Evolutionary conservation across 37 sponge, comb jelly and placozoan species (phyloP).

Genomic region (Ephydatia muelleri): DNA sequence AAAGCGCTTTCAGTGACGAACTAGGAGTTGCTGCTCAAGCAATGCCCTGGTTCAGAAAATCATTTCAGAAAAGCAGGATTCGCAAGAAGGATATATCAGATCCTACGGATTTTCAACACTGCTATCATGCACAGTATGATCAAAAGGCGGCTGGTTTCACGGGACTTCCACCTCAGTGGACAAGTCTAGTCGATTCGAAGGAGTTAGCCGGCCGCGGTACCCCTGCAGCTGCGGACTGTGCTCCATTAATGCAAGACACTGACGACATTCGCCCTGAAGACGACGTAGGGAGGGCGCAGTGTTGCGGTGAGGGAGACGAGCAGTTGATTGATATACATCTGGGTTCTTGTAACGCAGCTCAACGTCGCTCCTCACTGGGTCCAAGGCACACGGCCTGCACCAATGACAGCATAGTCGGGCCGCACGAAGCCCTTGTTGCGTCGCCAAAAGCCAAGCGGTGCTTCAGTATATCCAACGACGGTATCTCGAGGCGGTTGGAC

Average conservation of each 20-base stretch:
- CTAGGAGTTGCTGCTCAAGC: not conserved
- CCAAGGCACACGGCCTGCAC: not conserved
- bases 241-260: not conserved
- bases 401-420: not conserved
- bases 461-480: conserved; percentile 46
- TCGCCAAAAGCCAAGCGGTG: conserved; percentile 18
- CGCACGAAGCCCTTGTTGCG: conserved; percentile 16
- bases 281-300: not conserved
- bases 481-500: conserved; percentile 12
- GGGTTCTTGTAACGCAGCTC: conserved; percentile 35
- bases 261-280: not conserved
- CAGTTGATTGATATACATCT: conserved; percentile 20
- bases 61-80: conserved; percentile 8
- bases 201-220: not conserved
- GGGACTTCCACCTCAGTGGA: conserved; percentile 91
- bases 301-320: conserved; percentile 21
- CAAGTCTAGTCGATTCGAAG: conserved; percentile 27
- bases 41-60: conserved; percentile 58
- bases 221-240: not conserved
- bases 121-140: conserved; percentile 66
- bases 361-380: conserved; percentile 8
- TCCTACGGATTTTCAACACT: conserved; percentile 82
- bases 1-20: too few species aligned
- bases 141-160: conserved; percentile 8
- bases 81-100: conserved; percentile 69